Percentiles rank a stretch among this genome's conserved stretches.
Conservation (phyloP, 2,797 vertebrate species). For the Siniperca obscura region DNA sequence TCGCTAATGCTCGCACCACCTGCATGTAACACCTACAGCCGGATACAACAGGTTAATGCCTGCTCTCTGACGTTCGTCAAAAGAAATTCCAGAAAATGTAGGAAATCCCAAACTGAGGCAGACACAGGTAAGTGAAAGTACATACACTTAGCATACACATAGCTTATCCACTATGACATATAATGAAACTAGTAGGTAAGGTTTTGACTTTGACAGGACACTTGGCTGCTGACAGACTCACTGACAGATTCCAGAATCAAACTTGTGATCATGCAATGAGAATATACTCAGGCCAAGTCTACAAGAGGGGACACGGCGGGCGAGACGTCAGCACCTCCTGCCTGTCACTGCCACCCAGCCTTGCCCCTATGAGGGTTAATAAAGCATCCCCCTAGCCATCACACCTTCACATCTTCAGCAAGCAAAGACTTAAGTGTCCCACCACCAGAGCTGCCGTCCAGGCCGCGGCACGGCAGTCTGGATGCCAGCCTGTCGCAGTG, state of each 20-base stretch:
- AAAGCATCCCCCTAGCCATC: neutral
- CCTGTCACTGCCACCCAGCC: slow-evolving; percentile 6
- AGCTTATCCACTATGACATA: neutral
- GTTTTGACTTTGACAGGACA: slow-evolving; percentile 26
- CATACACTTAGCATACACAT: neutral
- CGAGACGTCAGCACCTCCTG: slow-evolving; percentile 15
- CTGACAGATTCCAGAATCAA: slow-evolving; percentile 34
- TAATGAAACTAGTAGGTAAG: neutral
- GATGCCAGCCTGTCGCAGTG: slow-evolving; percentile 49
- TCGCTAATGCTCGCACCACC: slow-evolving; percentile 24
- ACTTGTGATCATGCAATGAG: slow-evolving; percentile 1
- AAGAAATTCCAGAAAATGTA: neutral
- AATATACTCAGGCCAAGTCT: slow-evolving; percentile 22
- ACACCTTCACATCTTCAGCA: slow-evolving; percentile 1
- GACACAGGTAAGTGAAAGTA: neutral
- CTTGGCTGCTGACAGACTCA: slow-evolving; percentile 29
- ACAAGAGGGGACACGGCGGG: neutral
- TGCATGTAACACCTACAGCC: slow-evolving; percentile 4
- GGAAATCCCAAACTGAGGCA: slow-evolving; percentile 34
- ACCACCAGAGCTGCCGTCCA: neutral
- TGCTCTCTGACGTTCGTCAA: slow-evolving; percentile 28
- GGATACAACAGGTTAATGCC: slow-evolving; percentile 46
- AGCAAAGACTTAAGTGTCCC: neutral
- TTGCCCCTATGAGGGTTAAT: neutral
- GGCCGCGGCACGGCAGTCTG: neutral